Conservation (phyloP, 1,140 invertebrate species). For the Plutomurus gul region DNA sequence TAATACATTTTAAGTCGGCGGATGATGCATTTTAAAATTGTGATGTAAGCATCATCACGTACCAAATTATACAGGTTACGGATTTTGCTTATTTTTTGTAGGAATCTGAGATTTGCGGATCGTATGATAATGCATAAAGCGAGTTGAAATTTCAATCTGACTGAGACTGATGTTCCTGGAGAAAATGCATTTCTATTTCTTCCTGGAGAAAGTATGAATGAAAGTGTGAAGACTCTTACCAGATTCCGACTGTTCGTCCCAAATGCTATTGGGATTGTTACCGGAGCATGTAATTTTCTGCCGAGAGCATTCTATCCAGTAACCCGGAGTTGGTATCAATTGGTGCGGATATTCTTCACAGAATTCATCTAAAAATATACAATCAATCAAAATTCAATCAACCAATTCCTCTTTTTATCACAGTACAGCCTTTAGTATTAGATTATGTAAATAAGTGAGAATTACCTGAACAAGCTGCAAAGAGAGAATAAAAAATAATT, state of each 20-base stretch:
- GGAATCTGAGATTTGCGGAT: too few relatives aligned
- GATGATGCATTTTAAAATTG: too few relatives aligned
- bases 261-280: conserved; percentile 71
- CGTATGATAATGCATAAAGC: too few relatives aligned
- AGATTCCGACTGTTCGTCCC: conserved; percentile 79
- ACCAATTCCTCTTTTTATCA: background rate
- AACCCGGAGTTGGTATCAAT: conserved; percentile 84
- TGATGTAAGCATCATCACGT: too few relatives aligned
- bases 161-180: too few relatives aligned
- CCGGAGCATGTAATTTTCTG: conserved; percentile 71
- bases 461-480: conserved; percentile 28
- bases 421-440: background rate
- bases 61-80: too few relatives aligned
- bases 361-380: conserved; percentile 75
- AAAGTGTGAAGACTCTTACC: conserved; percentile 55
- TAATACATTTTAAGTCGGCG: too few relatives aligned
- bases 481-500: too few relatives aligned
- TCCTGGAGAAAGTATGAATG: too few relatives aligned
- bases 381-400: conserved; percentile 16
- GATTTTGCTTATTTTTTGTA: too few relatives aligned
- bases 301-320: conserved; percentile 92
- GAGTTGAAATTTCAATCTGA: background rate
- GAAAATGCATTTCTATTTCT: too few relatives aligned
- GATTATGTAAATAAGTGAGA: too few relatives aligned
- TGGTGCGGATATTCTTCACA: conserved; percentile 91